phyloP scores from a whole-genome alignment of 2,888 invertebrate genomes.

The Phanerotoma sp. region DNA sequence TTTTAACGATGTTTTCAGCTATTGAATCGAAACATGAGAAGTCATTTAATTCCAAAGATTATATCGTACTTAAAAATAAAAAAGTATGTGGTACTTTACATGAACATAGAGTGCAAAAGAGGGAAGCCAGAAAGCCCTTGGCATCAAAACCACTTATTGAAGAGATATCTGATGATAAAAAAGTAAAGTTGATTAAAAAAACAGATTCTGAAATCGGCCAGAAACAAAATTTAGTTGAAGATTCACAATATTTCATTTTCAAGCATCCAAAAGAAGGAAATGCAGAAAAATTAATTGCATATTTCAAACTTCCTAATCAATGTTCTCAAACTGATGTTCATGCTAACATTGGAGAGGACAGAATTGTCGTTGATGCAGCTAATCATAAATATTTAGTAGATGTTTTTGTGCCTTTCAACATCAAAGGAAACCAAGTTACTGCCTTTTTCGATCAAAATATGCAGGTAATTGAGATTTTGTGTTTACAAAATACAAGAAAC shows the following conservation, averaged over 20 bases:
- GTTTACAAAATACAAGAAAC: too few species aligned
- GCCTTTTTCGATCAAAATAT: constrained; percentile 61
- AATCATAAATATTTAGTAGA: constrained; percentile 67
- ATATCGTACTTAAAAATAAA: constrained; percentile 70
- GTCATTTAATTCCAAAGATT: constrained; percentile 67
- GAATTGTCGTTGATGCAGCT: constrained; percentile 68
- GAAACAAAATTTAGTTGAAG: constrained; percentile 9
- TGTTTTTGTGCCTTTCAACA: constrained; percentile 68
- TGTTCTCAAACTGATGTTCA: constrained; percentile 62
- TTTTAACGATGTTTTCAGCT: constrained; percentile 78
- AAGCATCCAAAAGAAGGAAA: constrained; percentile 61
- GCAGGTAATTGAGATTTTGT: constrained; percentile 58
- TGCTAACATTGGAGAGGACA: constrained; percentile 74
- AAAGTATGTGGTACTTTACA: constrained; percentile 74
- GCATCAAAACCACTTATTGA: constrained; percentile 62
- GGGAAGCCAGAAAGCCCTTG: constrained; percentile 62
- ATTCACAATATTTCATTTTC: constrained; percentile 42
- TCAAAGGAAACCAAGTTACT: constrained; percentile 62
- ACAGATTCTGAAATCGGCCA: neutral
- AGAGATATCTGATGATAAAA: constrained; percentile 56
- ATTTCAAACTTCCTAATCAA: constrained; percentile 64
- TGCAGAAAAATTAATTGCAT: constrained; percentile 62
- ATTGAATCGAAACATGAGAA: constrained; percentile 77
- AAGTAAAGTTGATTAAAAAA: constrained; percentile 1
- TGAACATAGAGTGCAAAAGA: constrained; percentile 72